phyloP scores from a whole-genome alignment of 2,113 vertebrate species.

The Embiotoca jacksoni region DNA sequence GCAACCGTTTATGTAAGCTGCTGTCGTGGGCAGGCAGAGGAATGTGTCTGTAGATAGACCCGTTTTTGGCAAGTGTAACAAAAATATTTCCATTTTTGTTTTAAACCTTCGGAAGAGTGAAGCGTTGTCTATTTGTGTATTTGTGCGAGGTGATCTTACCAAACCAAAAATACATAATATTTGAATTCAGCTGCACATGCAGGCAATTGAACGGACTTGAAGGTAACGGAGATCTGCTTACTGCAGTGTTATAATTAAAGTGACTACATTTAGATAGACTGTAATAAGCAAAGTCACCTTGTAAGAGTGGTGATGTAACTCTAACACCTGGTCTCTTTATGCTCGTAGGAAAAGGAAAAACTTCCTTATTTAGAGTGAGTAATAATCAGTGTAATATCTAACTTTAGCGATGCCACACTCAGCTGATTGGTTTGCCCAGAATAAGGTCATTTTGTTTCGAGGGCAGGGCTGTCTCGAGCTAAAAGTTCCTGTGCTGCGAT shows the following conservation, averaged over 20 bases:
- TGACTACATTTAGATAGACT: not conserved
- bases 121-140: not conserved
- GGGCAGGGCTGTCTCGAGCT: not conserved
- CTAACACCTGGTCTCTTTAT: not conserved
- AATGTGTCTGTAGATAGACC: conserved; percentile 34
- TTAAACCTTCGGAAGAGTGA: not conserved
- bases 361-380: not conserved
- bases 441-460: not conserved
- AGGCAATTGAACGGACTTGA: not conserved
- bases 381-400: conserved; percentile 14
- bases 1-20: conserved; percentile 71
- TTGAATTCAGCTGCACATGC: not conserved
- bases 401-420: not conserved
- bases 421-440: not conserved
- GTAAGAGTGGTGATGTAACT: not conserved
- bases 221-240: conserved; percentile 1
- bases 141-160: not conserved
- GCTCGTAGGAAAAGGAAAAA: not conserved
- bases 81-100: conserved; percentile 63
- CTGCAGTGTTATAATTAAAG: not conserved
- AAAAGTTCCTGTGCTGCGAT: not conserved
- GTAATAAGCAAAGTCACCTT: not conserved
- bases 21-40: conserved; percentile 56
- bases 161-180: not conserved
- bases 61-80: conserved; percentile 45